These are phyloP conservation scores for Semicossyphus pulcher DNA, from an alignment of 2,113 vertebrate genomes.

Conservation along the genomic window DNA sequence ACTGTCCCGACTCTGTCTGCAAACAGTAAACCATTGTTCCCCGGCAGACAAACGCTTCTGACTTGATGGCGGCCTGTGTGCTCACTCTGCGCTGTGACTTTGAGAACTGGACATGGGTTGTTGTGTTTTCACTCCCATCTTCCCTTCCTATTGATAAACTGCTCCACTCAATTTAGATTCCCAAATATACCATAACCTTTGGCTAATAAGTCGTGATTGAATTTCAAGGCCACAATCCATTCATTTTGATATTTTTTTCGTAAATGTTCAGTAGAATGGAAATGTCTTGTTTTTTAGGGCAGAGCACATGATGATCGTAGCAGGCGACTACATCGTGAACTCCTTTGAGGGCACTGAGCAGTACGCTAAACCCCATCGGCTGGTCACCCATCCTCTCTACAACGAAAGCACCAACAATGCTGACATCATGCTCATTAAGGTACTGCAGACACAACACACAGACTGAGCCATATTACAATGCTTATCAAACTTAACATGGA, in stretches of 20 bases:
- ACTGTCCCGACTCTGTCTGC: constrained; percentile 20
- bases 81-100: constrained; percentile 27
- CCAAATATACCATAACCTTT: too few species aligned
- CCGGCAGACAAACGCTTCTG: constrained; percentile 17
- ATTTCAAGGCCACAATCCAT: too few species aligned
- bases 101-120: constrained; percentile 11
- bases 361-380: constrained; percentile 74
- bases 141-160: background rate
- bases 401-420: constrained; percentile 81
- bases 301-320: constrained; percentile 82
- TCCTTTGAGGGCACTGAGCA: constrained; percentile 84
- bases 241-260: too few species aligned
- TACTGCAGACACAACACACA: constrained; percentile 41
- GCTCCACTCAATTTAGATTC: background rate
- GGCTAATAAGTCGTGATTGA: too few species aligned
- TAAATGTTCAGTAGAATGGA: constrained; percentile 7
- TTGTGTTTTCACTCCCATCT: background rate
- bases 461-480: background rate
- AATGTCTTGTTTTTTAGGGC: constrained; percentile 59
- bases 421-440: constrained; percentile 88
- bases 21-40: constrained; percentile 60
- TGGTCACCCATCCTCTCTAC: constrained; percentile 83
- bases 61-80: background rate
- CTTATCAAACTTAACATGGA: background rate
- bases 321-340: constrained; percentile 80